Conservation (phyloP, 1,140 invertebrate genomes). For the Trachymyrmex cornetzi region DNA sequence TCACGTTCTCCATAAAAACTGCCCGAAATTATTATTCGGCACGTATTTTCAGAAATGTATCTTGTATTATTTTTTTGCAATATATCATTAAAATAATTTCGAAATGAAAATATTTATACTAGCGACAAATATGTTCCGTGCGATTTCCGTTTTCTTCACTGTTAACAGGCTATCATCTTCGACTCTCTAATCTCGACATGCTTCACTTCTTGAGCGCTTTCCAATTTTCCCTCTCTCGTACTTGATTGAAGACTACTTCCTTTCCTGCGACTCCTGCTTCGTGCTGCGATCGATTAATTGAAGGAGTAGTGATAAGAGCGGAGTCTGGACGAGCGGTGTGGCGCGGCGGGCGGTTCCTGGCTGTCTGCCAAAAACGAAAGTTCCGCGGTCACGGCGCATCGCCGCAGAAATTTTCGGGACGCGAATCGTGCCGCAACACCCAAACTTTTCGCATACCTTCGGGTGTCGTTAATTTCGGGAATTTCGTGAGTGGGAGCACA, state of each 20-base stretch:
- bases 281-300: conserved; percentile 56
- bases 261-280: conserved; percentile 6
- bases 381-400: conserved; percentile 41
- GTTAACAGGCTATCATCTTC: conserved; percentile 58
- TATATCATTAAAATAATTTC: neutral
- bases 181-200: conserved; percentile 42
- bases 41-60: neutral
- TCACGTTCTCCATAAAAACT: neutral
- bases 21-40: neutral
- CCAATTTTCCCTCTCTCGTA: conserved; percentile 50
- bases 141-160: conserved; percentile 10
- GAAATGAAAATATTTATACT: neutral
- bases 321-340: neutral
- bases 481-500: conserved; percentile 38
- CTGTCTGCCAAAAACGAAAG: conserved; percentile 52
- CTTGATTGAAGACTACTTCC: conserved; percentile 42
- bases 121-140: conserved; percentile 29
- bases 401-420: conserved; percentile 52
- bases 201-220: conserved; percentile 42
- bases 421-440: conserved; percentile 48
- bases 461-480: conserved; percentile 52
- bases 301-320: conserved; percentile 49
- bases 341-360: conserved; percentile 13
- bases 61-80: neutral
- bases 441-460: conserved; percentile 54